These are phyloP conservation scores for Turdus rufiventris DNA, from an alignment of 2,113 vertebrate genomes.

Conservation along the genomic window DNA sequence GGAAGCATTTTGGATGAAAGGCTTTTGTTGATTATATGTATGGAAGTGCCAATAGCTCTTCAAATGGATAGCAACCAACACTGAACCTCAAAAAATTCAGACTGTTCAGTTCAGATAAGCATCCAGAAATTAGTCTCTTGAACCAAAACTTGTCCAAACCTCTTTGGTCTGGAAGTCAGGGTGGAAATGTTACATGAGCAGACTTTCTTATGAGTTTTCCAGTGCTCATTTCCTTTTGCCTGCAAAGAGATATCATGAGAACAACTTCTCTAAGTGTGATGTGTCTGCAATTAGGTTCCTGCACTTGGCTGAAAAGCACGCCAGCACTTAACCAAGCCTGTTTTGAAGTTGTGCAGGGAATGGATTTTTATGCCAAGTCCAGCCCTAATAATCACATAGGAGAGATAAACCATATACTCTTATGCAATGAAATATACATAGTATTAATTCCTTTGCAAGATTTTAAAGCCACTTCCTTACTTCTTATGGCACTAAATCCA, in stretches of 20 bases:
- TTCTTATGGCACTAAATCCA: not conserved
- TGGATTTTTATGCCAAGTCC: slow-evolving; percentile 12
- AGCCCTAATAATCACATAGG: slow-evolving; percentile 48
- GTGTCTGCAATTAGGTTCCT: not conserved
- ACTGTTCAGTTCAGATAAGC: not conserved
- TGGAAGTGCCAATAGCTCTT: not conserved
- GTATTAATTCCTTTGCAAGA: slow-evolving; percentile 33
- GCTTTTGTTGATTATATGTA: not conserved
- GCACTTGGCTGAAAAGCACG: not conserved
- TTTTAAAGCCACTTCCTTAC: slow-evolving; percentile 49
- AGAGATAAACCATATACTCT: slow-evolving; percentile 36
- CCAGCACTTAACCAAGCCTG: not conserved
- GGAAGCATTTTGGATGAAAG: slow-evolving; percentile 13
- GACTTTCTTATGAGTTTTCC: slow-evolving; percentile 49
- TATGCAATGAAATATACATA: slow-evolving; percentile 21
- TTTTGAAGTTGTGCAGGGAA: slow-evolving; percentile 12
- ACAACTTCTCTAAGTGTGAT: not conserved
- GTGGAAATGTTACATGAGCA: slow-evolving; percentile 55
- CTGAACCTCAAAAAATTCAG: slow-evolving; percentile 21
- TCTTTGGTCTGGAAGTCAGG: slow-evolving; percentile 53
- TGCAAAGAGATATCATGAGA: slow-evolving; percentile 38
- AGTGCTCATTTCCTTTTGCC: slow-evolving; percentile 38
- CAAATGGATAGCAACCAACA: slow-evolving; percentile 3
- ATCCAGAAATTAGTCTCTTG: slow-evolving; percentile 22
- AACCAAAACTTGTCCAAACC: slow-evolving; percentile 46